Conservation (phyloP, 2,888 invertebrate genomes). For the Drosophila birchii region DNA sequence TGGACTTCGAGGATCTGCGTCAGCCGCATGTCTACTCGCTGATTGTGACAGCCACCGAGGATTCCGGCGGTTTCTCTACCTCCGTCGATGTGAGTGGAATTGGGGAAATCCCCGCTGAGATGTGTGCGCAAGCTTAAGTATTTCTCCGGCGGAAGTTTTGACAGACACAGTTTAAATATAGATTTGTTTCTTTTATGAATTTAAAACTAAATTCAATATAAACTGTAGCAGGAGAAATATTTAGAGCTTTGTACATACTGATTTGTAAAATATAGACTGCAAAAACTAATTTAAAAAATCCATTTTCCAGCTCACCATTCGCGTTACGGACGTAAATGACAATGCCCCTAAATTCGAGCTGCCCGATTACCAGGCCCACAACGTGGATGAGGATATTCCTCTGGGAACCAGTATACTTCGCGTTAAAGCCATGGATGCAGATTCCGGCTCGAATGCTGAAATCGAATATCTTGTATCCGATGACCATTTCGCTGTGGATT, state of each 20-base stretch:
- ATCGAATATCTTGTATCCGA: conserved; percentile 96
- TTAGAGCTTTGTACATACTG: background rate
- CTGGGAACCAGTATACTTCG: conserved; percentile 96
- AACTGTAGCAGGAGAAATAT: background rate
- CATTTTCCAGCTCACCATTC: conserved; percentile 91
- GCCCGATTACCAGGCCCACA: conserved; percentile 98
- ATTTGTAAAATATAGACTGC: background rate
- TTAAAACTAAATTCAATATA: too few species aligned
- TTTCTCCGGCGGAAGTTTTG: background rate
- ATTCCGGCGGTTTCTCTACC: conserved; percentile 98
- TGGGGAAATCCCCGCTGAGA: conserved; percentile 5
- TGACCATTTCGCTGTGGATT: conserved; percentile 97
- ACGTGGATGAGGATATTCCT: conserved; percentile 97
- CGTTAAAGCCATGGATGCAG: conserved; percentile 97
- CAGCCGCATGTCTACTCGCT: conserved; percentile 97
- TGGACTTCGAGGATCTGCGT: conserved; percentile 98
- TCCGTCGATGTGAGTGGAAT: conserved; percentile 91
- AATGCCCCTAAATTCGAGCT: conserved; percentile 98
- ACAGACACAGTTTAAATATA: background rate
- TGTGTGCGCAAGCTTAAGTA: background rate
- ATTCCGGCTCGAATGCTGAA: conserved; percentile 97
- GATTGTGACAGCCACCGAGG: conserved; percentile 97
- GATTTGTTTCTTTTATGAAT: background rate
- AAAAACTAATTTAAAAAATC: background rate
- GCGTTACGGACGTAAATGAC: conserved; percentile 98